phyloP scores from a whole-genome alignment of 2,888 invertebrate species.

The Phrixothrix hirtus region DNA sequence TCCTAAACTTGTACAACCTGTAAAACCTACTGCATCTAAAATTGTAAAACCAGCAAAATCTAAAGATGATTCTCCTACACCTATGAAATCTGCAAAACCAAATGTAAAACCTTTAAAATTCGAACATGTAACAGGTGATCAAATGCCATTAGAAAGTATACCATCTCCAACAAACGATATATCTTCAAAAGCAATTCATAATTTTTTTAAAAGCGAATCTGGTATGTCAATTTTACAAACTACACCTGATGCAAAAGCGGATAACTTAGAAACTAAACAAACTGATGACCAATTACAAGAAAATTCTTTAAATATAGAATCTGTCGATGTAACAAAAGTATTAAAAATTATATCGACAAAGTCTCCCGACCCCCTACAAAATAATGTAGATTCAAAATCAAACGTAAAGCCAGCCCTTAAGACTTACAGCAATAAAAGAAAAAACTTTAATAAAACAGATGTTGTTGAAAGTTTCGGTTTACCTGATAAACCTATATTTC shows the following conservation, averaged over 20 bases:
- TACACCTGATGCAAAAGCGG: slow-evolving; percentile 4
- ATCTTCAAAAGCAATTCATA: slow-evolving; percentile 24
- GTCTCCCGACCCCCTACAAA: slow-evolving; percentile 22
- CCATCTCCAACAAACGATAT: slow-evolving; percentile 7
- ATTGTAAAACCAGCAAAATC: neutral
- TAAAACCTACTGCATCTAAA: too few species aligned
- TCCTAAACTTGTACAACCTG: slow-evolving; percentile 2
- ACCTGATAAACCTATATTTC: slow-evolving; percentile 46
- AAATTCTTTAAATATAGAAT: slow-evolving; percentile 4
- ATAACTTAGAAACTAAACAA: slow-evolving; percentile 21
- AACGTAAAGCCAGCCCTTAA: slow-evolving; percentile 35
- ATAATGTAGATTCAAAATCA: slow-evolving; percentile 29
- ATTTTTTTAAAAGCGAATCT: slow-evolving; percentile 31
- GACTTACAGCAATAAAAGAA: slow-evolving; percentile 46
- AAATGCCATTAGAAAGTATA: neutral
- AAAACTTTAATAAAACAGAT: slow-evolving; percentile 32
- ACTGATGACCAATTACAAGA: slow-evolving; percentile 19
- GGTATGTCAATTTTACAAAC: neutral
- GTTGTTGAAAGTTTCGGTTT: slow-evolving; percentile 46
- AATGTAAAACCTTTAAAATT: slow-evolving; percentile 1
- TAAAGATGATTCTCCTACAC: slow-evolving; percentile 4
- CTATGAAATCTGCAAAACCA: neutral
- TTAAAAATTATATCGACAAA: slow-evolving; percentile 43
- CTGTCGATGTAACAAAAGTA: slow-evolving; percentile 42
- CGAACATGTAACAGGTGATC: slow-evolving; percentile 29